These are phyloP conservation scores for Triplophysa siluroides DNA, from an alignment of 2,113 vertebrate genomes.

Conservation along the genomic window DNA sequence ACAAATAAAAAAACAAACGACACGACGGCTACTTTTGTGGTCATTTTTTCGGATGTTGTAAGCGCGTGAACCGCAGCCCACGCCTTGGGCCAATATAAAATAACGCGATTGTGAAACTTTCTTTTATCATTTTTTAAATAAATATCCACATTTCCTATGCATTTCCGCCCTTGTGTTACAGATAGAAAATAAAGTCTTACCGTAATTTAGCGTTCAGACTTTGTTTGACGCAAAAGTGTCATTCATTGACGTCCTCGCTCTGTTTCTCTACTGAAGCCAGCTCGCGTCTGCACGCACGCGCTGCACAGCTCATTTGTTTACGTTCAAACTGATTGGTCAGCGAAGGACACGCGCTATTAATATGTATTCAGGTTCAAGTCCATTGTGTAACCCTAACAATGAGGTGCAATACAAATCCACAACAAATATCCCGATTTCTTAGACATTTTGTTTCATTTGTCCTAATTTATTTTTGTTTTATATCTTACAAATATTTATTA, in stretches of 20 bases:
- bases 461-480: too few species aligned
- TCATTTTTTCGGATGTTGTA: not conserved
- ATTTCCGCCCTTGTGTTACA: not conserved
- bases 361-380: not conserved
- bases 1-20: not conserved
- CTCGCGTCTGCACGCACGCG: not conserved
- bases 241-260: not conserved
- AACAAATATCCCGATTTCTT: too few species aligned
- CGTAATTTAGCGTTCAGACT: slow-evolving; percentile 15
- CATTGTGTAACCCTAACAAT: too few species aligned
- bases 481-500: too few species aligned
- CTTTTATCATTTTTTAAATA: not conserved
- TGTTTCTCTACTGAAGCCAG: not conserved
- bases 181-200: not conserved
- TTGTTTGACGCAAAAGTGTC: not conserved
- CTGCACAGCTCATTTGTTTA: slow-evolving; percentile 62
- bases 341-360: slow-evolving; percentile 43
- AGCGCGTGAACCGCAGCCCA: not conserved
- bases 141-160: not conserved
- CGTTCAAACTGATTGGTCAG: slow-evolving; percentile 74
- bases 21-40: not conserved
- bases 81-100: not conserved
- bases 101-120: not conserved
- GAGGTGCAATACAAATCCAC: too few species aligned
- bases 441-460: too few species aligned